A percentile compares a stretch with the other conserved stretches of the same genome.
Conservation (phyloP, 2,797 vertebrate genomes). For the Lindbergichthys nudifrons region DNA sequence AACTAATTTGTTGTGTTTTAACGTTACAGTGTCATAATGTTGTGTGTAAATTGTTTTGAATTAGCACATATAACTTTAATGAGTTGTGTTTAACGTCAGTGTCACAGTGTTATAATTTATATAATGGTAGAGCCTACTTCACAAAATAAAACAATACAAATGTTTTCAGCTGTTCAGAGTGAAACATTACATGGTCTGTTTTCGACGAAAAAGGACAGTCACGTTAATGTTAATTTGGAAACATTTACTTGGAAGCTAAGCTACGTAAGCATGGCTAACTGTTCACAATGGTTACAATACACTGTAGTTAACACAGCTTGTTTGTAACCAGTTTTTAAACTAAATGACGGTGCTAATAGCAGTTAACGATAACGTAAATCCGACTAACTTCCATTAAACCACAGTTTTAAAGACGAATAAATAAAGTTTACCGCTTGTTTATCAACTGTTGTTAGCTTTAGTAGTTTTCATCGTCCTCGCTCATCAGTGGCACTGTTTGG, state of each 20-base stretch:
- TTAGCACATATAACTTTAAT: no score
- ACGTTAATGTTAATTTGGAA: background rate
- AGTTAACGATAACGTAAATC: rapidly evolving
- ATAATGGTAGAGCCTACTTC: background rate
- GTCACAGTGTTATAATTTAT: background rate
- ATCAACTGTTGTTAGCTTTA: background rate
- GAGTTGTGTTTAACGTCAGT: background rate
- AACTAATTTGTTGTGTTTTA: no score
- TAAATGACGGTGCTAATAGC: background rate
- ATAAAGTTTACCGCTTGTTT: constrained; percentile 33
- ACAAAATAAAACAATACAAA: background rate
- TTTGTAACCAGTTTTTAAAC: no score
- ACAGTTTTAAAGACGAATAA: background rate
- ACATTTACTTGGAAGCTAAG: background rate
- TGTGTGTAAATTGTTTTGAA: no score
- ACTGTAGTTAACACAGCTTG: background rate
- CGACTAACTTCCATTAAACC: no score
- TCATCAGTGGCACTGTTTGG: constrained; percentile 48
- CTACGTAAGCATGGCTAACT: background rate
- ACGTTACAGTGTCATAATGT: no score
- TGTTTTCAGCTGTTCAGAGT: background rate
- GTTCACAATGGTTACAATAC: background rate
- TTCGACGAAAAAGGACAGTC: no score
- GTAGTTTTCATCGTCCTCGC: background rate
- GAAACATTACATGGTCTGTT: no score